These are phyloP conservation scores for Todiramphus saurophagus DNA, from an alignment of 2,113 vertebrate genomes.

Conservation along the genomic window DNA sequence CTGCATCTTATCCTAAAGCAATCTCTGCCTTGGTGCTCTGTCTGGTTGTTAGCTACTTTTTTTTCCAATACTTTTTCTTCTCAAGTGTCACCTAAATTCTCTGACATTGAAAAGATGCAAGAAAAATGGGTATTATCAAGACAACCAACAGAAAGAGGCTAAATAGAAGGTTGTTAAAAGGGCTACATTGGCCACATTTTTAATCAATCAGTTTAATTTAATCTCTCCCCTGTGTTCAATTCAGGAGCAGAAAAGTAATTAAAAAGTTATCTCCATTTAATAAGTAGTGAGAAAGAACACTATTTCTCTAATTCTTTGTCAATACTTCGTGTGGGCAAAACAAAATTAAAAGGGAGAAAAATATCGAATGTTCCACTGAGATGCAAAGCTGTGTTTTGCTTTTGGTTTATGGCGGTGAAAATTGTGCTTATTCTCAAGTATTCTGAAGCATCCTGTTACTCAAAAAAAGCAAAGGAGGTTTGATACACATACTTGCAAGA, in stretches of 20 bases:
- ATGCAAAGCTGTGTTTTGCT: background rate
- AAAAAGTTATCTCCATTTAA: background rate
- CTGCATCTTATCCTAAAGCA: background rate
- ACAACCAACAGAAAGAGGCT: background rate
- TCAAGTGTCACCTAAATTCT: background rate
- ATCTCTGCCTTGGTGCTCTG: background rate
- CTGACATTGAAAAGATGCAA: background rate
- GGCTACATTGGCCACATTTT: background rate
- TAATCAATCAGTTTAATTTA: background rate
- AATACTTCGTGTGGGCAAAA: background rate
- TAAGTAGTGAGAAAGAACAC: background rate
- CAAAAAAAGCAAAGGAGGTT: background rate
- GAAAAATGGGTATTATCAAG: background rate
- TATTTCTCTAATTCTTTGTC: background rate
- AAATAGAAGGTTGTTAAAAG: background rate
- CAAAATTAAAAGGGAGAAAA: background rate
- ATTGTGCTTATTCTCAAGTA: background rate
- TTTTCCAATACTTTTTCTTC: background rate
- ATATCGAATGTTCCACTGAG: background rate
- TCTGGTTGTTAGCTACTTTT: background rate
- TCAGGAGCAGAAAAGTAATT: constrained; percentile 19
- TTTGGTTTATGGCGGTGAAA: background rate
- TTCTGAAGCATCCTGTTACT: background rate
- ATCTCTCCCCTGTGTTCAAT: background rate
- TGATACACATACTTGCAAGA: background rate